These are phyloP conservation scores for Agonopterix subpropinquella DNA, from an alignment of 2,888 invertebrate species.

Conservation along the genomic window DNA sequence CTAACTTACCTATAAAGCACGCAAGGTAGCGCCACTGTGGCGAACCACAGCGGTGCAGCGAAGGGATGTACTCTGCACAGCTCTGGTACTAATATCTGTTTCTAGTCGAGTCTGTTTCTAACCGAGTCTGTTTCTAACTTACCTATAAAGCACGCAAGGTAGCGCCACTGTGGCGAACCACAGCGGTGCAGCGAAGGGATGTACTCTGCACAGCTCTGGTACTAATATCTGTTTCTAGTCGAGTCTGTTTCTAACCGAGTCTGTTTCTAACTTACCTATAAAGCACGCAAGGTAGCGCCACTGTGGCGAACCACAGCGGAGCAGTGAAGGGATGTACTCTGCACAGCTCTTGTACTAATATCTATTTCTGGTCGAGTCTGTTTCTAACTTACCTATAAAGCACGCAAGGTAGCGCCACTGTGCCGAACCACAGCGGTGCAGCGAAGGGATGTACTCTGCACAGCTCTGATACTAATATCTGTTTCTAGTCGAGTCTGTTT, in stretches of 20 bases:
- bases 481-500: too few species aligned
- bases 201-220: conserved; percentile 96
- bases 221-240: conserved; percentile 98
- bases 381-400: conserved; percentile 78
- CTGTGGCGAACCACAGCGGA: conserved; percentile 94
- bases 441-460: conserved; percentile 98
- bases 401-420: conserved; percentile 96
- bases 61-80: conserved; percentile 97
- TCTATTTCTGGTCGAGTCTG: neutral
- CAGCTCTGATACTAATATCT: conserved; percentile 97
- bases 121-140: conserved; percentile 54
- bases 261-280: conserved; percentile 40
- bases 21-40: conserved; percentile 96
- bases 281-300: conserved; percentile 95
- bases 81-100: conserved; percentile 89
- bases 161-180: conserved; percentile 96
- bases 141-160: conserved; percentile 93
- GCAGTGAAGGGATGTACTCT: conserved; percentile 98
- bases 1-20: conserved; percentile 86
- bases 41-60: conserved; percentile 92
- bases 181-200: conserved; percentile 96
- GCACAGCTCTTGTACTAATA: conserved; percentile 97
- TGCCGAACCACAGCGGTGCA: conserved; percentile 94
- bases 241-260: conserved; percentile 81
- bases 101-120: conserved; percentile 66